These are phyloP conservation scores for Myiozetetes cayanensis DNA, from an alignment of 2,113 vertebrate genomes.

Conservation along the genomic window DNA sequence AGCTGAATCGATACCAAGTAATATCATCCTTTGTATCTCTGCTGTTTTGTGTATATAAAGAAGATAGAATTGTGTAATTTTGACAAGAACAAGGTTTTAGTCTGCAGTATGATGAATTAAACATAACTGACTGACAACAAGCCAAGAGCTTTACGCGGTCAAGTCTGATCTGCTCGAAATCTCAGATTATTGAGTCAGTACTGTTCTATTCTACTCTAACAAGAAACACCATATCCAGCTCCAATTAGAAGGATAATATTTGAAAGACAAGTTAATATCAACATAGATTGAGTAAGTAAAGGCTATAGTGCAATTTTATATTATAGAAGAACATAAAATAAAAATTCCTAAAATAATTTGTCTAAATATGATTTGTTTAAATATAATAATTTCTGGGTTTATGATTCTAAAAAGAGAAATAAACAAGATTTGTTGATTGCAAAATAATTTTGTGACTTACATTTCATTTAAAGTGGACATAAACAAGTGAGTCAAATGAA, in stretches of 20 bases:
- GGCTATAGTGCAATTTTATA: neutral
- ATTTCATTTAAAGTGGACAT: neutral
- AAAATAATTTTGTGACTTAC: neutral
- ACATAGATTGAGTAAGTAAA: neutral
- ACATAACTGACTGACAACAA: constrained; percentile 67
- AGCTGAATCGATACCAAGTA: constrained; percentile 70
- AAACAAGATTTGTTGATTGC: neutral
- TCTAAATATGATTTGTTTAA: constrained; percentile 31
- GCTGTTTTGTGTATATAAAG: constrained; percentile 71
- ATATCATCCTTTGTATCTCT: constrained; percentile 66
- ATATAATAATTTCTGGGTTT: neutral
- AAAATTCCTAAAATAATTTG: neutral
- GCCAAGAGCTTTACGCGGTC: constrained; percentile 58
- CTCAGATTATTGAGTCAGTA: constrained; percentile 53
- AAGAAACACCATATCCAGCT: constrained; percentile 15
- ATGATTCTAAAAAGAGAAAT: neutral
- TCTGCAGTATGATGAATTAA: constrained; percentile 71
- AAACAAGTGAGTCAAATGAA: neutral
- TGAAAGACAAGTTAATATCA: constrained; percentile 24
- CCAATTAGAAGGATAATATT: neutral
- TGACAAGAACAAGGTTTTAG: constrained; percentile 69
- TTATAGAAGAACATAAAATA: neutral
- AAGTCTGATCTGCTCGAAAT: constrained; percentile 40
- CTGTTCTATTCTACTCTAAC: neutral
- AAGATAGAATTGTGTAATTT: constrained; percentile 74